A percentile compares a stretch with the other conserved stretches of the same genome.
Evolutionary conservation across 2,113 vertebrate genomes (phyloP).

Genomic region (Piliocolobus tephrosceles): DNA sequence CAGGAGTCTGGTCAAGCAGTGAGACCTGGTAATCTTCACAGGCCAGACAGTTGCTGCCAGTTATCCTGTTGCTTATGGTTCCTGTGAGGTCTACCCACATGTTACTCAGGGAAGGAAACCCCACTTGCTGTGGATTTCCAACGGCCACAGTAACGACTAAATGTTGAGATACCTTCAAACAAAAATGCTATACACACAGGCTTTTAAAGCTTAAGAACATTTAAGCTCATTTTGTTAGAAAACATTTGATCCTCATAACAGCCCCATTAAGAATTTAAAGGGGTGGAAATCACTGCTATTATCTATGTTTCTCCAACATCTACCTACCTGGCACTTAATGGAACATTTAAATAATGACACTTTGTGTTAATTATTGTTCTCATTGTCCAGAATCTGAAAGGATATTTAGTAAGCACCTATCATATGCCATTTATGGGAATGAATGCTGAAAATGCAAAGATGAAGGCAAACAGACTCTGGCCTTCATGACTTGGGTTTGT

Average conservation of each 20-base stretch:
- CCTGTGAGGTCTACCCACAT: background rate
- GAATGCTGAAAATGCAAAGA: background rate
- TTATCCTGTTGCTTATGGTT: background rate
- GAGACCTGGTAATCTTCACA: background rate
- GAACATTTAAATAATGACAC: background rate
- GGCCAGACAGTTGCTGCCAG: accelerated
- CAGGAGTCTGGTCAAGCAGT: background rate
- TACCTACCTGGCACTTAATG: background rate
- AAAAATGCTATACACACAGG: background rate
- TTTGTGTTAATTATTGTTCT: background rate
- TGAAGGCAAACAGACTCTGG: background rate
- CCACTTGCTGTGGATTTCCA: background rate
- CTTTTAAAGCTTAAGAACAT: background rate
- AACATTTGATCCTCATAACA: background rate
- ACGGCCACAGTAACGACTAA: background rate
- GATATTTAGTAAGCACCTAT: background rate
- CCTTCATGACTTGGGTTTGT: background rate
- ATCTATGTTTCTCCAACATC: background rate
- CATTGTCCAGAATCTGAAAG: background rate
- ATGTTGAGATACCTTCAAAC: background rate
- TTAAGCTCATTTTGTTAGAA: background rate
- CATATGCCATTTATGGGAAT: background rate
- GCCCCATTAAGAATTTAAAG: background rate
- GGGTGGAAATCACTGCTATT: background rate
- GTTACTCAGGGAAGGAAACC: background rate